Conservation (phyloP, 2,888 invertebrate species). For the Muscina levida region DNA sequence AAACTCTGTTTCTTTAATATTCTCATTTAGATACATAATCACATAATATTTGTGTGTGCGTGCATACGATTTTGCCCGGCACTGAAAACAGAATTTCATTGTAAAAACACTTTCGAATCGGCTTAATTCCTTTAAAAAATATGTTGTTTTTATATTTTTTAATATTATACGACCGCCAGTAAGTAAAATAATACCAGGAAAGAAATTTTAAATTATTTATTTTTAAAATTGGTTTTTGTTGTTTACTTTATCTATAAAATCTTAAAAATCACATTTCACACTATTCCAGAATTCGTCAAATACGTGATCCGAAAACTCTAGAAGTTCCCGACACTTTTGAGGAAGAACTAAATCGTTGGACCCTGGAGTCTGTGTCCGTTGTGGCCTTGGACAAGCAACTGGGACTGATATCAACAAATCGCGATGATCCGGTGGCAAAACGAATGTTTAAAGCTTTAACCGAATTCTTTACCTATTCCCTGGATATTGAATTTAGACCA, state of each 20-base stretch:
- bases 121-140: too few species aligned
- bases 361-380: slow-evolving; percentile 81
- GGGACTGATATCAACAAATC: slow-evolving; percentile 69
- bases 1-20: too few species aligned
- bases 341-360: slow-evolving; percentile 82
- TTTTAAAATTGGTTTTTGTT: background rate
- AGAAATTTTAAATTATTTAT: slow-evolving; percentile 72
- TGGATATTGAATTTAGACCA: slow-evolving; percentile 70
- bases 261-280: too few species aligned
- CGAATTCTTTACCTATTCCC: slow-evolving; percentile 54
- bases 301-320: slow-evolving; percentile 72
- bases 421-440: slow-evolving; percentile 62
- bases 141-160: too few species aligned
- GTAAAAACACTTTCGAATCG: too few species aligned
- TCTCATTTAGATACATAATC: too few species aligned
- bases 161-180: too few species aligned
- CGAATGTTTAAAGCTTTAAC: slow-evolving; percentile 66
- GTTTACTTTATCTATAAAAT: too few species aligned
- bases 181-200: too few species aligned
- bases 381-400: slow-evolving; percentile 79
- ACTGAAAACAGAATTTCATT: too few species aligned
- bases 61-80: too few species aligned
- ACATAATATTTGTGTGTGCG: too few species aligned
- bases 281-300: slow-evolving; percentile 73
- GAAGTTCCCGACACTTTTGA: slow-evolving; percentile 80